These are phyloP conservation scores for Ophion costatus DNA, from an alignment of 2,888 invertebrate species.

Conservation along the genomic window DNA sequence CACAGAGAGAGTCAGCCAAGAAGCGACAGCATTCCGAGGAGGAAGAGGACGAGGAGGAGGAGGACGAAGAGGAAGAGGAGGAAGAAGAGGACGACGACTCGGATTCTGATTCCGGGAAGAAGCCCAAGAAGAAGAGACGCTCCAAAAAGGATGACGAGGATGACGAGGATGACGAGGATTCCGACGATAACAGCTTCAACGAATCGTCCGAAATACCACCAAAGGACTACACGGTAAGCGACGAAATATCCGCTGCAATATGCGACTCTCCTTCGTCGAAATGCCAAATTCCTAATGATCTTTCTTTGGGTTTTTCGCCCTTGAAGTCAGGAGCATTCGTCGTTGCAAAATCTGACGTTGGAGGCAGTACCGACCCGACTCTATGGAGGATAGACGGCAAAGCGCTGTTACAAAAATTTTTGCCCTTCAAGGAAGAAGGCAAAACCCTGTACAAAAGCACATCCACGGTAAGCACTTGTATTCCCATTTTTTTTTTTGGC, in stretches of 20 bases:
- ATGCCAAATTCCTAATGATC: not conserved
- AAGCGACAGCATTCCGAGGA: slow-evolving; percentile 82
- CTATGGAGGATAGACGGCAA: slow-evolving; percentile 87
- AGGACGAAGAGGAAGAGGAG: slow-evolving; percentile 79
- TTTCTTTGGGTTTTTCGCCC: slow-evolving; percentile 27
- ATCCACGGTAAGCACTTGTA: slow-evolving; percentile 83
- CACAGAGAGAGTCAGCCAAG: slow-evolving; percentile 79
- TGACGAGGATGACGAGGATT: slow-evolving; percentile 81
- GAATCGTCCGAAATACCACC: slow-evolving; percentile 80
- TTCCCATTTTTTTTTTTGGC: slow-evolving; percentile 4
- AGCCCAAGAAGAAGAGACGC: slow-evolving; percentile 76
- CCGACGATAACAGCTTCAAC: slow-evolving; percentile 80
- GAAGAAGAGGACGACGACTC: slow-evolving; percentile 81
- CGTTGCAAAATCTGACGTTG: slow-evolving; percentile 85
- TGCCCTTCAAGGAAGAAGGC: slow-evolving; percentile 85
- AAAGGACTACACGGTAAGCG: slow-evolving; percentile 80
- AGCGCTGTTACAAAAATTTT: slow-evolving; percentile 86
- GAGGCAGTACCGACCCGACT: slow-evolving; percentile 84
- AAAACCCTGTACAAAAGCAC: slow-evolving; percentile 85
- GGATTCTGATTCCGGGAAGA: slow-evolving; percentile 79
- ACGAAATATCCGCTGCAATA: not conserved
- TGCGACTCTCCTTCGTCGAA: not conserved
- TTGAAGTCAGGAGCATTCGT: slow-evolving; percentile 86
- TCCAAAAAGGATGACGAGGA: slow-evolving; percentile 80
- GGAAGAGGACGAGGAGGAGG: slow-evolving; percentile 77